These are phyloP conservation scores for Smittia aterrima DNA, from an alignment of 2,888 invertebrate genomes.

Conservation along the genomic window DNA sequence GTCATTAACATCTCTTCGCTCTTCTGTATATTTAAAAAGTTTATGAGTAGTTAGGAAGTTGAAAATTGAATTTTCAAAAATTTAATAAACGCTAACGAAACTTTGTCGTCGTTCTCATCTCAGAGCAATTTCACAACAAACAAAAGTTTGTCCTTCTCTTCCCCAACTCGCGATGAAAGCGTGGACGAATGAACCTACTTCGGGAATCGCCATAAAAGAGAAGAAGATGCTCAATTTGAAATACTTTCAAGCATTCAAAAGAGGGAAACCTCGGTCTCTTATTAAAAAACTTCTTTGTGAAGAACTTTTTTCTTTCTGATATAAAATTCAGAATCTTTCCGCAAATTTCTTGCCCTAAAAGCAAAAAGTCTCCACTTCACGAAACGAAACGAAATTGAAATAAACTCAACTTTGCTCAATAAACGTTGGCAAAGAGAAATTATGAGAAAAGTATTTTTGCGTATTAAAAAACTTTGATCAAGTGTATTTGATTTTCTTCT, in stretches of 20 bases:
- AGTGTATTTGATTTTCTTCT: neutral
- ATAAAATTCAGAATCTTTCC: neutral
- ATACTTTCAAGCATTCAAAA: neutral
- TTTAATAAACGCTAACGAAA: no score
- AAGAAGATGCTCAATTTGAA: neutral
- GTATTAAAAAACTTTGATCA: neutral
- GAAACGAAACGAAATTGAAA: neutral
- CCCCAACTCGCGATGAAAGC: neutral
- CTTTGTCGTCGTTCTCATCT: no score
- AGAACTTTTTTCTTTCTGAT: neutral
- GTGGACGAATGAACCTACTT: neutral
- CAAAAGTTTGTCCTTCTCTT: no score
- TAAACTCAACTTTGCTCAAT: neutral
- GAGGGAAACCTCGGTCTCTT: neutral
- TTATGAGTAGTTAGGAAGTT: no score
- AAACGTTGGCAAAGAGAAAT: neutral
- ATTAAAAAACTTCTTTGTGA: neutral
- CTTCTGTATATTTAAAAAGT: neutral
- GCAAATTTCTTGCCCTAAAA: neutral
- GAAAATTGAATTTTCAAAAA: no score
- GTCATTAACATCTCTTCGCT: no score
- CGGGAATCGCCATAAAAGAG: neutral
- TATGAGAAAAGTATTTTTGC: neutral
- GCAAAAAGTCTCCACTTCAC: neutral
- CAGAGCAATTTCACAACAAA: no score